Conservation (phyloP, 2,113 vertebrate species). For the Garra rufa region DNA sequence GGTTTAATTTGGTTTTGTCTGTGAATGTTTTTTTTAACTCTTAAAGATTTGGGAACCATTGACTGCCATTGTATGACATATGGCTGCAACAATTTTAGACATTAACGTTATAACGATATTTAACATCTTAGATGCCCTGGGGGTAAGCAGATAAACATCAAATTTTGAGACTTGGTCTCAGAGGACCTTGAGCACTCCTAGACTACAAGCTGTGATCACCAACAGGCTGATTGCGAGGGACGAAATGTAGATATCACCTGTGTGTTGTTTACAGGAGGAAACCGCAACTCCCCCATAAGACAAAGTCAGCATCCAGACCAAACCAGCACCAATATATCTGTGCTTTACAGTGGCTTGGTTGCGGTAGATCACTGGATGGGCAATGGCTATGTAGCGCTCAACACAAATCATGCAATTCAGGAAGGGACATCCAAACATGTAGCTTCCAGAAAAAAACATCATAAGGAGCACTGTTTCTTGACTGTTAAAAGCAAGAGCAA, state of each 20-base stretch:
- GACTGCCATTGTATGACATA: too few relatives aligned
- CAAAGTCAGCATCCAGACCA: slow-evolving; percentile 1
- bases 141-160: too few relatives aligned
- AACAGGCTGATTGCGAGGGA: background rate
- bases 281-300: background rate
- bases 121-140: too few relatives aligned
- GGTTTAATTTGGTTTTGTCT: too few relatives aligned
- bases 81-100: too few relatives aligned
- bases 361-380: slow-evolving; percentile 2
- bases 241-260: background rate
- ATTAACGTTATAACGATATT: too few relatives aligned
- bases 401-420: slow-evolving; percentile 27
- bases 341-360: background rate
- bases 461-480: background rate
- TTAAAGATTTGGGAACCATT: too few relatives aligned
- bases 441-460: background rate
- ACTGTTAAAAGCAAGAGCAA: background rate
- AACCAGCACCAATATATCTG: background rate
- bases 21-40: too few relatives aligned
- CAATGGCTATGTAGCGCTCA: slow-evolving; percentile 22
- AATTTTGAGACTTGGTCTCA: slow-evolving; percentile 16
- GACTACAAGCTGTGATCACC: slow-evolving; percentile 14
- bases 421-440: background rate
- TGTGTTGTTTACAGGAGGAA: background rate
- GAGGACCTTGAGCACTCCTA: slow-evolving; percentile 1